phyloP scores from a whole-genome alignment of 1,140 invertebrate species.

The Scaptomyza pallida region DNA sequence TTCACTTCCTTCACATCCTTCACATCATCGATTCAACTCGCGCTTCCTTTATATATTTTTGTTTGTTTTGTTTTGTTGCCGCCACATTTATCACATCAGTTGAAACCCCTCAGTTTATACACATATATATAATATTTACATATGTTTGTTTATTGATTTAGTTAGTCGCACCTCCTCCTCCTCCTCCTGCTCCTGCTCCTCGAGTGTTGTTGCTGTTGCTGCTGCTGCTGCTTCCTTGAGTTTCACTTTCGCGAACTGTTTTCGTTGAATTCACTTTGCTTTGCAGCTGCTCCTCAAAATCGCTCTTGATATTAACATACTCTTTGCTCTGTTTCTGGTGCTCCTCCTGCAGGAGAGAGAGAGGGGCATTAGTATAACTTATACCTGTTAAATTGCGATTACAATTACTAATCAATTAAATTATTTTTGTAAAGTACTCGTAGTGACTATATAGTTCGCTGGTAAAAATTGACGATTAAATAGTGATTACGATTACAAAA shows the following conservation, averaged over 20 bases:
- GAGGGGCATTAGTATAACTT: neutral
- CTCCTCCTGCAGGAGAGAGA: constrained; percentile 56
- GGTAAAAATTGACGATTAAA: no score
- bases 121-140: neutral
- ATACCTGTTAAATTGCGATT: no score
- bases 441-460: no score
- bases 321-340: constrained; percentile 76
- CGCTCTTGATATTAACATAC: constrained; percentile 77
- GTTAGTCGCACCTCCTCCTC: neutral
- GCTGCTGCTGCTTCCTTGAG: constrained; percentile 7
- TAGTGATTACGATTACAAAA: no score
- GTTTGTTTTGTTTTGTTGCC: constrained; percentile 6
- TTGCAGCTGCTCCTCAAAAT: constrained; percentile 75
- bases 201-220: neutral
- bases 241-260: constrained; percentile 27
- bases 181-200: neutral
- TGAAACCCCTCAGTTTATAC: constrained; percentile 36
- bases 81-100: constrained; percentile 44
- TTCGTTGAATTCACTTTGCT: constrained; percentile 47
- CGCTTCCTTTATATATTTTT: no score
- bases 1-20: neutral
- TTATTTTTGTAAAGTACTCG: no score
- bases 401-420: no score
- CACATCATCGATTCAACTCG: constrained; percentile 6
- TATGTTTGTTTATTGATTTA: neutral